A percentile compares a stretch with the other conserved stretches of the same genome.
These are phyloP conservation scores for Acleris emargana DNA, from an alignment of 2,888 invertebrate genomes.

Conservation along the genomic window DNA sequence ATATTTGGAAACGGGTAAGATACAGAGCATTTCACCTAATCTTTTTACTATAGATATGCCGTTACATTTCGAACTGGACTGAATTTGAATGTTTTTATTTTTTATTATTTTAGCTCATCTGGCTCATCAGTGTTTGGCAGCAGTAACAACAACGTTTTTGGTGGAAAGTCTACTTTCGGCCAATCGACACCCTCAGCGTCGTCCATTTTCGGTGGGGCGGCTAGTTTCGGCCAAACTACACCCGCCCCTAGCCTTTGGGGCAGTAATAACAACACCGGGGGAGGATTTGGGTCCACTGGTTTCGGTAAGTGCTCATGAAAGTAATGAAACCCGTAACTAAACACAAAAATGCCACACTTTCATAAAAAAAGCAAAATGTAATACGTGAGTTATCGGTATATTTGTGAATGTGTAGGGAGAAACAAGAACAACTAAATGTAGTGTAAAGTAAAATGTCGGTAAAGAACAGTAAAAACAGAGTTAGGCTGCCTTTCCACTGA, in stretches of 20 bases:
- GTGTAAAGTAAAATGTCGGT: no score
- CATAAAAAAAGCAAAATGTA: no score
- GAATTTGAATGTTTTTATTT: neutral
- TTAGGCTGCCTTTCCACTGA: no score
- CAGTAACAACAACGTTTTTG: conserved; percentile 64
- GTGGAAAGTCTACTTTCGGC: conserved; percentile 65
- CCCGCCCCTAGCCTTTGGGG: conserved; percentile 65
- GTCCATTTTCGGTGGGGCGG: conserved; percentile 64
- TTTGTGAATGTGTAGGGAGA: no score
- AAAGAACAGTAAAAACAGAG: no score
- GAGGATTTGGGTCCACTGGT: conserved; percentile 64
- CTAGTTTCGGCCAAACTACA: conserved; percentile 45
- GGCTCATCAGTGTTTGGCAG: conserved; percentile 62
- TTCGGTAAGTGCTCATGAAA: conserved; percentile 57
- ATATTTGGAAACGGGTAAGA: conserved; percentile 71
- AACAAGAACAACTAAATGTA: no score
- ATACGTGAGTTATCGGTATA: no score
- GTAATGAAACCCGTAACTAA: no score
- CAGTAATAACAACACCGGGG: conserved; percentile 52
- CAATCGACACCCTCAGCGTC: conserved; percentile 61
- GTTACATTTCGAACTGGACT: neutral
- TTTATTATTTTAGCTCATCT: conserved; percentile 48
- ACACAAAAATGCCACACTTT: no score
- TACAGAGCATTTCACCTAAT: neutral
- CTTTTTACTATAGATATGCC: neutral